Conservation (phyloP, 1,140 invertebrate genomes). For the Frieseomelitta varia region DNA sequence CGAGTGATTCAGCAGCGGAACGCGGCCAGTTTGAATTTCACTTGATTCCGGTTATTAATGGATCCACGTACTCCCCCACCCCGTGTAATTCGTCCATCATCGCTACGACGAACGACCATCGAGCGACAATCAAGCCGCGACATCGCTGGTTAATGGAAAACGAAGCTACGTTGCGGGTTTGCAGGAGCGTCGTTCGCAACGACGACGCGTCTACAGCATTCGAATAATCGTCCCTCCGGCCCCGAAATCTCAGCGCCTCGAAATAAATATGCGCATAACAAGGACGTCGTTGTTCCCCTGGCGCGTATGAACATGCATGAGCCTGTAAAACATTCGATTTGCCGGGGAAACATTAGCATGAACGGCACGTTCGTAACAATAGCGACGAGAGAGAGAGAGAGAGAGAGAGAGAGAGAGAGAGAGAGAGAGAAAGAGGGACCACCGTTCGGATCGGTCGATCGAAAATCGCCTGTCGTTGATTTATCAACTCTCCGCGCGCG, state of each 20-base stretch:
- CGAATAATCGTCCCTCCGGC: background rate
- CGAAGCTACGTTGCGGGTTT: background rate
- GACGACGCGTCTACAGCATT: background rate
- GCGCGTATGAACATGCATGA: constrained; percentile 57
- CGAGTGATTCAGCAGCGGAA: constrained; percentile 43
- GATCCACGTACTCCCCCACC: background rate
- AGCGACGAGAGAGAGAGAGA: constrained; percentile 22
- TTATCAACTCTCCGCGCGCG: constrained; percentile 55
- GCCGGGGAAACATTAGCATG: constrained; percentile 64
- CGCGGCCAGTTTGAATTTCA: constrained; percentile 33
- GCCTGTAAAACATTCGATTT: constrained; percentile 69
- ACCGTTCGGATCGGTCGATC: constrained; percentile 53
- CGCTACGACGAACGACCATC: background rate
- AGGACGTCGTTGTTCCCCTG: constrained; percentile 29
- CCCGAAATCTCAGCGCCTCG: background rate
- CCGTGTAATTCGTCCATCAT: constrained; percentile 11
- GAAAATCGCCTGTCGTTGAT: constrained; percentile 71
- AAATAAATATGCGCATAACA: constrained; percentile 47
- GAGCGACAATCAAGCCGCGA: background rate
- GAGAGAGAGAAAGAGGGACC: too few relatives aligned
- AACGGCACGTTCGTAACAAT: constrained; percentile 56
- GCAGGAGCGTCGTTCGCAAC: too few relatives aligned
- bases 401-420: constrained; percentile 1
- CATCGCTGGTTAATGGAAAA: background rate
- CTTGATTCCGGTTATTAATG: constrained; percentile 52